Conservation (phyloP, 1,140 invertebrate genomes). For the Bombus waltoni region DNA sequence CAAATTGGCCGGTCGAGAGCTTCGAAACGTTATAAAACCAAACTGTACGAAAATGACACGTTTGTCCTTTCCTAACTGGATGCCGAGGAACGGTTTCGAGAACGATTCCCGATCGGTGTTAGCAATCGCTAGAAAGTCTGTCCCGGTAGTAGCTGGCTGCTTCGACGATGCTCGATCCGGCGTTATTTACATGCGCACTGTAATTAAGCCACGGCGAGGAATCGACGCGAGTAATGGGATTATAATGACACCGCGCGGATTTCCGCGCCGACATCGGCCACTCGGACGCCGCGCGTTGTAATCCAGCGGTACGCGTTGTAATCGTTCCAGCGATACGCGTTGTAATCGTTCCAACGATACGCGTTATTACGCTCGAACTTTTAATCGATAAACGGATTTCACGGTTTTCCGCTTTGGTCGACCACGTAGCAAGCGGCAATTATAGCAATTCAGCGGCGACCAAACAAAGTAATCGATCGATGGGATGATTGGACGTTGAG, state of each 20-base stretch:
- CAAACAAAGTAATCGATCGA: not conserved
- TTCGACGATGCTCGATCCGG: slow-evolving; percentile 34
- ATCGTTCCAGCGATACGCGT: slow-evolving; percentile 17
- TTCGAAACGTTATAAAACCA: slow-evolving; percentile 18
- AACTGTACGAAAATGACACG: slow-evolving; percentile 24
- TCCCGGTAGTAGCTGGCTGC: fast-evolving
- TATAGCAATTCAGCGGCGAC: not conserved
- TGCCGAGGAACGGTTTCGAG: slow-evolving; percentile 10
- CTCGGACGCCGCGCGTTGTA: not conserved
- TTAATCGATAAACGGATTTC: slow-evolving; percentile 49
- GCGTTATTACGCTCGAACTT: slow-evolving; percentile 26
- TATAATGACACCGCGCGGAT: slow-evolving; percentile 50
- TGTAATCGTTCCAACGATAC: slow-evolving; percentile 31
- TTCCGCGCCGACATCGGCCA: slow-evolving; percentile 29
- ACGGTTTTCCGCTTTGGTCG: slow-evolving; percentile 7
- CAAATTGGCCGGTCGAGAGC: slow-evolving; percentile 16
- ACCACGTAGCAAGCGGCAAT: not conserved
- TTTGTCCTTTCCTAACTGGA: slow-evolving; percentile 13
- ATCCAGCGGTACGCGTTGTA: not conserved
- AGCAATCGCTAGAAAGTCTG: not conserved
- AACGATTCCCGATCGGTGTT: slow-evolving; percentile 12
- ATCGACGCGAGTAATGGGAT: slow-evolving; percentile 53
- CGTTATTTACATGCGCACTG: not conserved
- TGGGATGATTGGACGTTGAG: not conserved
- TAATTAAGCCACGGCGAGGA: slow-evolving; percentile 45